phyloP scores from a whole-genome alignment of 2,113 vertebrate species.

The Silurus asotus region DNA sequence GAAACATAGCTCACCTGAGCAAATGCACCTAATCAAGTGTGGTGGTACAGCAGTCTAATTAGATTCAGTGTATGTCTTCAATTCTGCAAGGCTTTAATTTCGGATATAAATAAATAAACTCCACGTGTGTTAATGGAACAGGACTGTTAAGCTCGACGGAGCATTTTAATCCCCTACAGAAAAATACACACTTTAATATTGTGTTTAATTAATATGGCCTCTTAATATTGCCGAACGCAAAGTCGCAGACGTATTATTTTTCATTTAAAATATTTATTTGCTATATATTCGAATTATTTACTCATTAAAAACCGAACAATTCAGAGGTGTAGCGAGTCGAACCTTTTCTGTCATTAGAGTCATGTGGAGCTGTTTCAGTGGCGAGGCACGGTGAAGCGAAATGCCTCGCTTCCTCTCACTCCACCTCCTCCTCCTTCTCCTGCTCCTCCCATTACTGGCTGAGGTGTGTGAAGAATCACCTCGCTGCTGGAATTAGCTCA shows the following conservation, averaged over 20 bases:
- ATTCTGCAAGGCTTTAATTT: conserved; percentile 1
- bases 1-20: neutral
- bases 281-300: too few relatives aligned
- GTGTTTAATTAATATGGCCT: neutral
- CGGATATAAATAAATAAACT: conserved; percentile 13
- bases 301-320: neutral
- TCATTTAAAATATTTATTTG: too few relatives aligned
- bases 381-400: neutral
- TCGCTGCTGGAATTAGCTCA: conserved; percentile 58
- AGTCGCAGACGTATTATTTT: neutral
- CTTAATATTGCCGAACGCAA: neutral
- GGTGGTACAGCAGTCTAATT: neutral
- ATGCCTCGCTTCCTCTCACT: too few relatives aligned
- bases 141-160: conserved; percentile 3
- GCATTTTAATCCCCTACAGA: neutral
- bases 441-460: conserved; percentile 1
- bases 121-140: neutral
- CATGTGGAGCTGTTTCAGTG: neutral
- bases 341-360: neutral
- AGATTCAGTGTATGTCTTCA: neutral
- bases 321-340: neutral
- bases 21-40: neutral
- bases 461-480: conserved; percentile 44
- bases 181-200: neutral
- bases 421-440: conserved; percentile 3